phyloP scores from a whole-genome alignment of 2,888 invertebrate species.

The Ochropacha duplaris region DNA sequence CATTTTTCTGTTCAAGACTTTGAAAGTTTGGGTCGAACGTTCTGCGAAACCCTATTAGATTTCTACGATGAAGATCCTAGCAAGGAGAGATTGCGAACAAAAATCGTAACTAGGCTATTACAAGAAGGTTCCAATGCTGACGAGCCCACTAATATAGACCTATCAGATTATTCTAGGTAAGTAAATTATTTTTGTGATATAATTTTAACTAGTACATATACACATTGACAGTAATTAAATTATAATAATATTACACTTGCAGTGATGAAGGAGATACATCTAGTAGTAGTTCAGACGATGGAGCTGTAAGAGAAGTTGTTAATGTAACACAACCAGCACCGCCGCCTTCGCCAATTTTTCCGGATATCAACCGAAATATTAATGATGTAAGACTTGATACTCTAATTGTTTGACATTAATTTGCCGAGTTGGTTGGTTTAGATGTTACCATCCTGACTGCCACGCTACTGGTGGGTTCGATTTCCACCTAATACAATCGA shows the following conservation, averaged over 20 bases:
- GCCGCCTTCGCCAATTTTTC: slow-evolving; percentile 87
- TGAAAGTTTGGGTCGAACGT: slow-evolving; percentile 90
- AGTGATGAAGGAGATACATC: slow-evolving; percentile 92
- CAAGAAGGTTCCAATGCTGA: slow-evolving; percentile 94
- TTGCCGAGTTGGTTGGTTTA: too few relatives aligned
- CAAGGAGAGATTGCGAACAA: slow-evolving; percentile 90
- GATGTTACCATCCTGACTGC: too few relatives aligned
- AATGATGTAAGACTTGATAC: slow-evolving; percentile 45
- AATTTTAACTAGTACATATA: not conserved
- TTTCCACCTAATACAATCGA: too few relatives aligned
- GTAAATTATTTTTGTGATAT: not conserved
- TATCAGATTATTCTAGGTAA: slow-evolving; percentile 95
- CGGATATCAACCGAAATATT: slow-evolving; percentile 59
- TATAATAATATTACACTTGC: slow-evolving; percentile 24
- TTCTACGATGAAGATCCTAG: slow-evolving; percentile 94
- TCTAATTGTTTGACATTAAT: not conserved
- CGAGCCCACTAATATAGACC: slow-evolving; percentile 92
- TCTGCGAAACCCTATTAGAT: slow-evolving; percentile 96
- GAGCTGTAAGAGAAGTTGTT: slow-evolving; percentile 80
- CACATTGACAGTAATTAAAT: not conserved
- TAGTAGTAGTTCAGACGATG: slow-evolving; percentile 87
- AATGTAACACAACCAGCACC: slow-evolving; percentile 81
- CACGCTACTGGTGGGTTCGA: too few relatives aligned
- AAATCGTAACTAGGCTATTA: slow-evolving; percentile 90
- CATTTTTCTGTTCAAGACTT: slow-evolving; percentile 90